Evolutionary conservation across 2,888 invertebrate species (phyloP).

Genomic region (Trachelus stipa): DNA sequence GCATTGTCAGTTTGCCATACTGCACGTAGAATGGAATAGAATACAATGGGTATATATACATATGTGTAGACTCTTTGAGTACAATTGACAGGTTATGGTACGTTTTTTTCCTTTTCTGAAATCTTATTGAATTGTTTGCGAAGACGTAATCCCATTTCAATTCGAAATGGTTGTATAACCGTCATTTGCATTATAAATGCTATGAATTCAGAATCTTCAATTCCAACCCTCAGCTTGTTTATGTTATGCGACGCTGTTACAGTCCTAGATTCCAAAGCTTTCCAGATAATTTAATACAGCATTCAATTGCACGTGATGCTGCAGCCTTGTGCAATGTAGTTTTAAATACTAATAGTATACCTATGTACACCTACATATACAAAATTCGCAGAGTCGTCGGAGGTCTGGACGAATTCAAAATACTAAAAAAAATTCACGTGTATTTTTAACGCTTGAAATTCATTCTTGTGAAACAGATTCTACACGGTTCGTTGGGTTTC

Average conservation of each 20-base stretch:
- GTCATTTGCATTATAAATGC: not conserved
- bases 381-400: not conserved
- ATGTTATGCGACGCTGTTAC: not conserved
- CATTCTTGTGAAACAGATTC: not conserved
- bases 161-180: not conserved
- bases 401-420: not conserved
- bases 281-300: not conserved
- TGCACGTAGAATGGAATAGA: not conserved
- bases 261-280: not conserved
- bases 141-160: not conserved
- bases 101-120: not conserved
- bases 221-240: not conserved
- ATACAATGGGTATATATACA: not conserved
- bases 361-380: not conserved
- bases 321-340: not conserved
- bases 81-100: not conserved
- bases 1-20: not conserved
- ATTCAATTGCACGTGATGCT: not conserved
- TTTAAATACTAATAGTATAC: not conserved
- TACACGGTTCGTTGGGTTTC: not conserved
- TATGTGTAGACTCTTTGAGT: not conserved
- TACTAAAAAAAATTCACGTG: not conserved
- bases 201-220: not conserved
- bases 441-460: not conserved
- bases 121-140: not conserved